phyloP scores from a whole-genome alignment of 2,797 vertebrate species.

The Catamblyrhynchus diadema region DNA sequence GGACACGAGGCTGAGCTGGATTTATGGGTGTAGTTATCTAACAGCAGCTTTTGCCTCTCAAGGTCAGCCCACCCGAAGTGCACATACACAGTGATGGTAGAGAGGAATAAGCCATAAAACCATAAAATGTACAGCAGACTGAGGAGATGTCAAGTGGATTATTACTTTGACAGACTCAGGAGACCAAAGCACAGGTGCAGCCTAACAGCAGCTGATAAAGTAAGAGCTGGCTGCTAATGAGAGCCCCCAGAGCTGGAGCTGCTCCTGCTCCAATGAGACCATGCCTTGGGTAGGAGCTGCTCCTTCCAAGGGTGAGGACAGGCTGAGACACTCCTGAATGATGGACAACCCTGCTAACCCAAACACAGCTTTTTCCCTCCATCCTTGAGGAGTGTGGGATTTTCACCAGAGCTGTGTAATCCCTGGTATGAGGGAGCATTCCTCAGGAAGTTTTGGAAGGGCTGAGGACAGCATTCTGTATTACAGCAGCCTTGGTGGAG shows the following conservation, averaged over 20 bases:
- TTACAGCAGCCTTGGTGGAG: neutral
- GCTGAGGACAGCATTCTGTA: neutral
- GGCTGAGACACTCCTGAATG: neutral
- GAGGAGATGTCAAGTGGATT: slow-evolving; percentile 16
- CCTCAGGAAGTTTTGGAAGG: neutral
- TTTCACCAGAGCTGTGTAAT: neutral
- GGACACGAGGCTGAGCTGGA: neutral
- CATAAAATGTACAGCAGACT: neutral
- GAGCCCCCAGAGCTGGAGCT: neutral
- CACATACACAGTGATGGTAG: neutral
- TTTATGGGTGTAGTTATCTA: neutral
- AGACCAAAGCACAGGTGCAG: slow-evolving; percentile 31
- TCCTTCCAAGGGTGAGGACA: neutral
- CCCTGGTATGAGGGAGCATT: neutral
- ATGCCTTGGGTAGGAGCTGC: neutral
- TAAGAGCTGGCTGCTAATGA: neutral
- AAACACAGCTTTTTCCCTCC: neutral
- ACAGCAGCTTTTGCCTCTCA: neutral
- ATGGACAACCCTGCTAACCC: neutral
- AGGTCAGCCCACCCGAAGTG: slow-evolving; percentile 36
- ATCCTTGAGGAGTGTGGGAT: neutral
- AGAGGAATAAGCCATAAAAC: slow-evolving; percentile 32
- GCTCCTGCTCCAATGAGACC: neutral
- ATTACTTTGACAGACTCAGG: slow-evolving; percentile 19
- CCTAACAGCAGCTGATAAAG: neutral